A percentile compares a stretch with the other conserved stretches of the same genome.
phyloP scores from a whole-genome alignment of 2,113 vertebrate genomes.

The Chrysochloris asiatica region DNA sequence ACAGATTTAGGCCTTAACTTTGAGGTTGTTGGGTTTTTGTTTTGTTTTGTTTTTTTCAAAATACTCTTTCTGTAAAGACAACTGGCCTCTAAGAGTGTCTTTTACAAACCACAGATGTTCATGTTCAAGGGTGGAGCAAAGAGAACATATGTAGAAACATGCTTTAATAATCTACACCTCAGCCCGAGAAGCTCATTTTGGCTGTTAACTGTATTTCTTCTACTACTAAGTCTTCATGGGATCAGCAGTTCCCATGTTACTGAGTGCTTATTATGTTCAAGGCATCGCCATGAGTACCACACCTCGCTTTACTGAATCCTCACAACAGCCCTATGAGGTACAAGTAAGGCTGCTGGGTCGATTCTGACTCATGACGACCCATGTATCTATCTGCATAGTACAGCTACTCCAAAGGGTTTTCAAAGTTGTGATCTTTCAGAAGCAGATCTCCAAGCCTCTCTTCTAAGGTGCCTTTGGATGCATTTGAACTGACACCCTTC shows the following conservation, averaged over 20 bases:
- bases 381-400: background rate
- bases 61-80: constrained; percentile 14
- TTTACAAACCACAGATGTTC: constrained; percentile 18
- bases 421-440: background rate
- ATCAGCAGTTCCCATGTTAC: background rate
- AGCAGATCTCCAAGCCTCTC: too few relatives aligned
- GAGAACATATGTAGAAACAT: background rate
- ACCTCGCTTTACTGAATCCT: background rate
- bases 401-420: background rate
- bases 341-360: too few relatives aligned
- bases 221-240: background rate
- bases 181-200: background rate
- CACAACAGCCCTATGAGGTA: too few relatives aligned
- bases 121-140: background rate
- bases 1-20: background rate
- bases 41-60: background rate
- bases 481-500: background rate
- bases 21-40: too few relatives aligned
- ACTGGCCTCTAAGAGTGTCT: background rate
- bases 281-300: background rate
- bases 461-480: background rate
- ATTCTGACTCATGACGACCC: background rate
- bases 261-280: background rate
- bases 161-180: background rate
- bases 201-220: background rate